Evolutionary conservation across 2,888 invertebrate genomes (phyloP), one percentile per base, ranked within the genome.

Genomic region (Frankliniella intonsa): DNA sequence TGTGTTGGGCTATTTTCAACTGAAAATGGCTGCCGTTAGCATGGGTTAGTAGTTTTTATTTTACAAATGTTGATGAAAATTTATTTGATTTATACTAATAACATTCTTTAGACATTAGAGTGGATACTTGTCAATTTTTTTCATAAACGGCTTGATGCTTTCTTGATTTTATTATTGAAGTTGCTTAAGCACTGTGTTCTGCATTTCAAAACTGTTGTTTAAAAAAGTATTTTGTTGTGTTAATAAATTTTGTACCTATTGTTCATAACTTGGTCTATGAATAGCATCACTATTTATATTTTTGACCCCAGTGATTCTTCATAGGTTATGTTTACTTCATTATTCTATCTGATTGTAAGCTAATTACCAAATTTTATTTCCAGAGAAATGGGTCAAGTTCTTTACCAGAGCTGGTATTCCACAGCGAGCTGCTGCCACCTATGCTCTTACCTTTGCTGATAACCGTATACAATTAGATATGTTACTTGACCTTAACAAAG

Each of bases 371-470:
- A 80, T 80, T 82, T 65, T 82, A 84, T 83, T 87, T 87, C 25
- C 85, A 93, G 93, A 90, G 80, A 90, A 92, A 87, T 97, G 97
- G 97, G 93, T 96, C 51, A 93, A 92, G 85, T 97, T 97, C 87
- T 97, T 97, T 89, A 92, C 92, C 82, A 92, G 93, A 79, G 94
- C 96, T 17, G 95, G 96, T 2, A 94, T 97, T 84, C 95, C 95
- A 0, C 90, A 93, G 0, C 93, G 93, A 80, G 93, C 93, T 81
- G 93, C 94, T 0, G 94, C 94, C 0, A 93, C 93, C 83, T 96
- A 97, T 88, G 96, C 97, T 0, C 91, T 95, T 38, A 93, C 94
- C 11, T 97, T 97, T 87, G 92, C 93, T 0, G 95, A 96, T 86
- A 95, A 97, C 88, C 90, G 97, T 50, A 97, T 97, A 83, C 93